Conservation (phyloP, 2,113 vertebrate species). For the Equus przewalskii region DNA sequence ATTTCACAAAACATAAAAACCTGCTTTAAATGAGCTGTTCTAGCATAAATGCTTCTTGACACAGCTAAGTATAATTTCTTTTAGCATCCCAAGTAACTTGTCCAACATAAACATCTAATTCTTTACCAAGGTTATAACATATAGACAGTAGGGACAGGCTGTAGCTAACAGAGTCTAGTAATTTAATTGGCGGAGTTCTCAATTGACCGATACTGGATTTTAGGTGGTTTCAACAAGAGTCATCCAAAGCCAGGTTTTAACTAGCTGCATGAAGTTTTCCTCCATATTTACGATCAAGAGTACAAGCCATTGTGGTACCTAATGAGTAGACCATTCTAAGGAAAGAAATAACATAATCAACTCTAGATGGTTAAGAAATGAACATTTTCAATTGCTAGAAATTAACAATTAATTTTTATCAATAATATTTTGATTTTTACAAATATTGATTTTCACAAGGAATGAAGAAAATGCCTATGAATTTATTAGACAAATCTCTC, state of each 20-base stretch:
- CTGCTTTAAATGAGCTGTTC: not conserved
- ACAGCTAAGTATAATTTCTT: not conserved
- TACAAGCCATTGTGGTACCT: not conserved
- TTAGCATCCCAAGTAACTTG: not conserved
- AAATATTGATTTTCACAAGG: not conserved
- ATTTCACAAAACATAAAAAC: not conserved
- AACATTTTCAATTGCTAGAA: not conserved
- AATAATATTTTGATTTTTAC: not conserved
- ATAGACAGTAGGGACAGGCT: fast-evolving
- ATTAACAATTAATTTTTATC: not conserved
- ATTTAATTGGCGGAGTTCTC: not conserved
- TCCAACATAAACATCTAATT: not conserved
- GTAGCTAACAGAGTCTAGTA: not conserved
- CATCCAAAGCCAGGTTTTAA: not conserved
- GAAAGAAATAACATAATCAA: not conserved
- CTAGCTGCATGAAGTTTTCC: not conserved
- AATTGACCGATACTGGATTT: not conserved
- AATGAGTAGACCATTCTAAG: not conserved
- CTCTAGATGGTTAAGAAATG: not conserved
- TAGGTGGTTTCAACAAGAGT: not conserved
- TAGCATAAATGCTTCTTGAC: not conserved
- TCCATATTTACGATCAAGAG: not conserved
- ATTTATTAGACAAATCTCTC: slow-evolving; percentile 13
- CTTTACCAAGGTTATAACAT: not conserved
- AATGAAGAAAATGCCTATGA: not conserved